Percentiles rank a stretch among this genome's conserved stretches.
These are phyloP conservation scores for Carassius carassius DNA, from an alignment of 2,113 vertebrate species.

Conservation along the genomic window DNA sequence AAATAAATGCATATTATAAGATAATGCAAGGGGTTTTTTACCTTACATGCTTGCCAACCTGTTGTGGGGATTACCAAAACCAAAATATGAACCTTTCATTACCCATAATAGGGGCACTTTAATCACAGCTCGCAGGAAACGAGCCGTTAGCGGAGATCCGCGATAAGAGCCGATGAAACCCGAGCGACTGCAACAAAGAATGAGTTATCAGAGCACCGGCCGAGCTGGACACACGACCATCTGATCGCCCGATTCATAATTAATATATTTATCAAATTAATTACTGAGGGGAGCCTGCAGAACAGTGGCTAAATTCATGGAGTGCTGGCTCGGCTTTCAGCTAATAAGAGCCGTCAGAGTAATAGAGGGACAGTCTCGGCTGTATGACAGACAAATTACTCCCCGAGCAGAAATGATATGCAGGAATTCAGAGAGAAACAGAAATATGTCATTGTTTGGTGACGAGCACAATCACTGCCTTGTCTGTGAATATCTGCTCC, in stretches of 20 bases:
- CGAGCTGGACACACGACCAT: slow-evolving; percentile 91
- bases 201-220: slow-evolving; percentile 35
- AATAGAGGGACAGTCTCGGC: slow-evolving; percentile 83
- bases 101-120: slow-evolving; percentile 62
- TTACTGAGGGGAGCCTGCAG: slow-evolving; percentile 83
- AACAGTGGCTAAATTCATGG: slow-evolving; percentile 91
- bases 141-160: slow-evolving; percentile 70
- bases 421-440: slow-evolving; percentile 81
- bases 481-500: slow-evolving; percentile 72
- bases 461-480: slow-evolving; percentile 89
- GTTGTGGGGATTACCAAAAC: no score
- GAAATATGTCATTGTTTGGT: slow-evolving; percentile 92
- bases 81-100: no score
- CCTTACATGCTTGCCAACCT: no score
- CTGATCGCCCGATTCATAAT: slow-evolving; percentile 97
- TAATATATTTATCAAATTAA: slow-evolving; percentile 99
- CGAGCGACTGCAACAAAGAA: slow-evolving; percentile 70
- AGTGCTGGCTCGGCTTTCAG: slow-evolving; percentile 83
- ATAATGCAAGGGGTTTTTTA: no score
- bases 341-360: slow-evolving; percentile 95
- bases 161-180: slow-evolving; percentile 87
- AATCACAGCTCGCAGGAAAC: slow-evolving; percentile 99
- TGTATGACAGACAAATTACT: slow-evolving; percentile 92
- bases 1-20: no score
- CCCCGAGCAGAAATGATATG: slow-evolving; percentile 74